Conservation (phyloP, 2,888 invertebrate genomes). For the Eutolmus rufibarbis region DNA sequence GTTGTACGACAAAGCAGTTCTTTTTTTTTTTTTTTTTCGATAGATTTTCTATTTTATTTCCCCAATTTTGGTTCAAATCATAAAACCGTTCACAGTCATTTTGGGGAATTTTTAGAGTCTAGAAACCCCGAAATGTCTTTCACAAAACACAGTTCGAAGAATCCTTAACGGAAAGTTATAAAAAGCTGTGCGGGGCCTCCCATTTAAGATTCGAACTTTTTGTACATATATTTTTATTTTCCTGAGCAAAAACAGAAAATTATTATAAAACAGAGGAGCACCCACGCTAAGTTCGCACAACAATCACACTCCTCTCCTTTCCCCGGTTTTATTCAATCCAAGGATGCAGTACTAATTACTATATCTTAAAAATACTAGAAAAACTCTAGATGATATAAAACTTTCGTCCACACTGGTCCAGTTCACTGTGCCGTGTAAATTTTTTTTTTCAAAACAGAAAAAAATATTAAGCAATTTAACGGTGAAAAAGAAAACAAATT, state of each 20-base stretch:
- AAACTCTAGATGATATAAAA: not conserved
- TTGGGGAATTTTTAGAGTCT: not conserved
- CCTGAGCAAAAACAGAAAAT: not conserved
- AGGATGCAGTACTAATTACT: no score
- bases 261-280: not conserved
- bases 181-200: not conserved
- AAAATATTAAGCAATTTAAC: not conserved
- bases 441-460: not conserved
- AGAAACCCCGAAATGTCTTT: not conserved
- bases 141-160: not conserved
- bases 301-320: not conserved
- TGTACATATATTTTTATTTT: not conserved
- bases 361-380: not conserved
- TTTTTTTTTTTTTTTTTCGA: not conserved
- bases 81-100: not conserved
- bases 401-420: not conserved
- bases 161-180: not conserved
- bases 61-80: not conserved
- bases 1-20: not conserved
- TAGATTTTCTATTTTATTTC: not conserved
- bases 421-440: not conserved
- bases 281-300: not conserved
- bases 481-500: not conserved
- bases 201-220: not conserved
- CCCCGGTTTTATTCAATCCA: no score